A percentile compares a stretch with the other conserved stretches of the same genome.
phyloP scores from a whole-genome alignment of 2,113 vertebrate genomes.

The Ctenodactylus gundi region DNA sequence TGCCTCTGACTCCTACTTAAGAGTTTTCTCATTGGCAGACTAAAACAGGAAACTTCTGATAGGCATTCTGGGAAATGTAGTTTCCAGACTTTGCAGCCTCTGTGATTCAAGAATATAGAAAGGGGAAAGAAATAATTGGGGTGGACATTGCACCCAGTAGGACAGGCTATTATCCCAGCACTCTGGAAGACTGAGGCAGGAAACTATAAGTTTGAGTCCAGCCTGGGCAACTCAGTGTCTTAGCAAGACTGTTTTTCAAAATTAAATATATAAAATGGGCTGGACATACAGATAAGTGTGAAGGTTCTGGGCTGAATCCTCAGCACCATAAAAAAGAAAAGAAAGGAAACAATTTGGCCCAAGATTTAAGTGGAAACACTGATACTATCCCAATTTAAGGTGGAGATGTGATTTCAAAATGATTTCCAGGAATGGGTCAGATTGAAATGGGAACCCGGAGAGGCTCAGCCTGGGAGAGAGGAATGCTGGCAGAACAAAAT shows the following conservation, averaged over 20 bases:
- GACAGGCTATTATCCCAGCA: too few species aligned
- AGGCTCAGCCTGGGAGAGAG: background rate
- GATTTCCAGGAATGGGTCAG: background rate
- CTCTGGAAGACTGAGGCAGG: too few species aligned
- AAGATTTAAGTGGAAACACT: background rate
- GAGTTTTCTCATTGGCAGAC: background rate
- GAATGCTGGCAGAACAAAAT: background rate
- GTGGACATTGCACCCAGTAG: too few species aligned
- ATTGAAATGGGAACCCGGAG: background rate
- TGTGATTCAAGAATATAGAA: background rate
- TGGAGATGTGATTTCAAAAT: background rate
- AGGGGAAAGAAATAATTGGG: background rate
- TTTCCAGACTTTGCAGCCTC: background rate
- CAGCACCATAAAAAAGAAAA: too few species aligned
- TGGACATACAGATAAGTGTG: too few species aligned
- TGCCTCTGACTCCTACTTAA: background rate
- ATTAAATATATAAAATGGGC: too few species aligned
- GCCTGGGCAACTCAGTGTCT: too few species aligned
- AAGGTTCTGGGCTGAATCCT: too few species aligned
- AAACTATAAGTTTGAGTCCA: too few species aligned
- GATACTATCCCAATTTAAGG: background rate
- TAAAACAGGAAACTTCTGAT: background rate
- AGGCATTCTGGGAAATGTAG: slow-evolving; percentile 17
- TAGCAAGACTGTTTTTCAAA: too few species aligned
- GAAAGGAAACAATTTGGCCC: background rate